phyloP scores from a whole-genome alignment of 2,888 invertebrate genomes.

The Agonopterix subpropinquella region DNA sequence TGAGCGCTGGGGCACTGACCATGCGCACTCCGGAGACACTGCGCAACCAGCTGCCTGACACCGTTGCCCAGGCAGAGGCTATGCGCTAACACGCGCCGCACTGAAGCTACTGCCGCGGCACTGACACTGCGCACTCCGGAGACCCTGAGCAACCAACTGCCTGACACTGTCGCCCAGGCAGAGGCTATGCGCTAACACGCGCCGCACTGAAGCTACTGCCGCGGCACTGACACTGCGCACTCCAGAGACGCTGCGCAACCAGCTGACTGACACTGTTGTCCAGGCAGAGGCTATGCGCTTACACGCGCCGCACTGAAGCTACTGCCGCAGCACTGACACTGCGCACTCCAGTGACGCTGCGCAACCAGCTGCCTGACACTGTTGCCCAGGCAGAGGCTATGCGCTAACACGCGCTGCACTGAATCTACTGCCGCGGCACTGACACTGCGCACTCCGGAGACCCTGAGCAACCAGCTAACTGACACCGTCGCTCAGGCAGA shows the following conservation, averaged over 20 bases:
- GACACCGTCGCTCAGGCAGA: conserved; percentile 74
- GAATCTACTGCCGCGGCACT: conserved; percentile 11
- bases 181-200: conserved; percentile 13
- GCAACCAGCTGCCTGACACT: conserved; percentile 64
- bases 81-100: conserved; percentile 6
- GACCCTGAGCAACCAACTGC: conserved; percentile 22
- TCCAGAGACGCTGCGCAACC: conserved; percentile 66
- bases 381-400: conserved; percentile 64
- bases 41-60: conserved; percentile 25
- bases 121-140: conserved; percentile 31
- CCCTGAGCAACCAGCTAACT: conserved; percentile 58
- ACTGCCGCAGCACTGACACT: conserved; percentile 27
- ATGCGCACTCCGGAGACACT: conserved; percentile 30
- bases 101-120: not conserved
- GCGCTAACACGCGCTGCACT: too few species aligned
- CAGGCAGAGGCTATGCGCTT: conserved; percentile 55
- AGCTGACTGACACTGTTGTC: conserved; percentile 67
- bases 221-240: conserved; percentile 41
- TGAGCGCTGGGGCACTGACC: conserved; percentile 49
- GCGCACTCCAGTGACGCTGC: conserved; percentile 67
- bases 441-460: conserved; percentile 65
- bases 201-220: not conserved
- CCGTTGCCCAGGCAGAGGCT: conserved; percentile 27
- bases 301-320: not conserved
- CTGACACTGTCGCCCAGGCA: conserved; percentile 31